Conservation (phyloP, 2,797 vertebrate genomes). For the Pygocentrus nattereri region DNA sequence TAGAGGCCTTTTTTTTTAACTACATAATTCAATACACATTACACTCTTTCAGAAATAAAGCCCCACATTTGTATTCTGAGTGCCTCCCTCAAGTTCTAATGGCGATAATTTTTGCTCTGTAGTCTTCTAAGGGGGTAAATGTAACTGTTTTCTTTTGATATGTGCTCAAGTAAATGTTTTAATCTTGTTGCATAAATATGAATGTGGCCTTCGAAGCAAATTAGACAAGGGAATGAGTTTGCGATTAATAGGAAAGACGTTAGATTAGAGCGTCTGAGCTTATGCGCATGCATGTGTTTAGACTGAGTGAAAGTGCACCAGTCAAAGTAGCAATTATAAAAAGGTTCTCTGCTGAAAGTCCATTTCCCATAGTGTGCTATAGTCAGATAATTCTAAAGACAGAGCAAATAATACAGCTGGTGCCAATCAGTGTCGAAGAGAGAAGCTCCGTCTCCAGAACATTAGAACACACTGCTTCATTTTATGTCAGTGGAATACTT, state of each 20-base stretch:
- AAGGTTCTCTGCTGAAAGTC: not conserved
- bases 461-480: too few relatives aligned
- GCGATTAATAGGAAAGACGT: not conserved
- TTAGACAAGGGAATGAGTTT: constrained; percentile 3
- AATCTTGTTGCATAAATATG: constrained; percentile 2
- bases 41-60: constrained; percentile 3
- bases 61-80: constrained; percentile 13
- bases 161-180: not conserved
- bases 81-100: not conserved
- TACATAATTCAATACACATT: constrained; percentile 35
- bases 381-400: too few relatives aligned
- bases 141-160: not conserved
- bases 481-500: too few relatives aligned
- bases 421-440: too few relatives aligned
- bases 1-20: not conserved
- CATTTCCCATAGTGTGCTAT: not conserved
- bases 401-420: too few relatives aligned
- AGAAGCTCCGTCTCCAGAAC: too few relatives aligned
- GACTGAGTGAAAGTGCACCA: constrained; percentile 2
- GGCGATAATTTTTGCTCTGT: not conserved
- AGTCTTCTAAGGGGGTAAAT: not conserved
- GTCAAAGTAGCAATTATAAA: not conserved
- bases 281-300: constrained; percentile 15
- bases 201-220: not conserved
- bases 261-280: not conserved